phyloP scores from a whole-genome alignment of 2,797 vertebrate species.

The Myotis myotis region DNA sequence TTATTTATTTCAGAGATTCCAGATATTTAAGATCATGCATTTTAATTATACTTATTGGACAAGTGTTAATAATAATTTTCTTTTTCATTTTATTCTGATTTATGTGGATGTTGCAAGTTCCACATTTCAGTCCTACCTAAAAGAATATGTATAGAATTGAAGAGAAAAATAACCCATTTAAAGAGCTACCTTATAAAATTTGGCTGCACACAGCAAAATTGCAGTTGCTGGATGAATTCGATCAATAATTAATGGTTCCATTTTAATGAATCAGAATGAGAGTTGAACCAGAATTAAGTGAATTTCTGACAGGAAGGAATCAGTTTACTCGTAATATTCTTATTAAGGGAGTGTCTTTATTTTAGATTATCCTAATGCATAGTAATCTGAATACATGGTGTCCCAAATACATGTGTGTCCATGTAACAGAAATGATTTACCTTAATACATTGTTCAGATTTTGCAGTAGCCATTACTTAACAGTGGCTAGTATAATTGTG shows the following conservation, averaged over 20 bases:
- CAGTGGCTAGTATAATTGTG: neutral
- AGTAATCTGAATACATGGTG: neutral
- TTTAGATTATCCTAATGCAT: neutral
- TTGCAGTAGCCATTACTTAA: neutral
- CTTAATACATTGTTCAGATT: neutral
- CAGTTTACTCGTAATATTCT: neutral
- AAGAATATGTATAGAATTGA: neutral
- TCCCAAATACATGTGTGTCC: neutral
- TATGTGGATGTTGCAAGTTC: neutral
- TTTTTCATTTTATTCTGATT: slow-evolving; percentile 28
- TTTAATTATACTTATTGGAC: neutral
- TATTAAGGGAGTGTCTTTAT: neutral
- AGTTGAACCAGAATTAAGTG: neutral
- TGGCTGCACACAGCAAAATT: neutral
- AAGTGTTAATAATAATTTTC: neutral
- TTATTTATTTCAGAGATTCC: slow-evolving; percentile 22
- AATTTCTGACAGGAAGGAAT: neutral
- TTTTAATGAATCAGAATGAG: slow-evolving; percentile 25
- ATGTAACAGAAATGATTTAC: neutral
- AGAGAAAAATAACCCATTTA: neutral
- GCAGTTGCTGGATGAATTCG: neutral
- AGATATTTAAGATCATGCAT: neutral
- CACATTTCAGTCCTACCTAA: neutral
- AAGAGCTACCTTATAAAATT: neutral
- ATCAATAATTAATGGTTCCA: neutral